Base-by-base conservation (phyloP, 2,888 invertebrate genomes). In the Meganola albula region DNA sequence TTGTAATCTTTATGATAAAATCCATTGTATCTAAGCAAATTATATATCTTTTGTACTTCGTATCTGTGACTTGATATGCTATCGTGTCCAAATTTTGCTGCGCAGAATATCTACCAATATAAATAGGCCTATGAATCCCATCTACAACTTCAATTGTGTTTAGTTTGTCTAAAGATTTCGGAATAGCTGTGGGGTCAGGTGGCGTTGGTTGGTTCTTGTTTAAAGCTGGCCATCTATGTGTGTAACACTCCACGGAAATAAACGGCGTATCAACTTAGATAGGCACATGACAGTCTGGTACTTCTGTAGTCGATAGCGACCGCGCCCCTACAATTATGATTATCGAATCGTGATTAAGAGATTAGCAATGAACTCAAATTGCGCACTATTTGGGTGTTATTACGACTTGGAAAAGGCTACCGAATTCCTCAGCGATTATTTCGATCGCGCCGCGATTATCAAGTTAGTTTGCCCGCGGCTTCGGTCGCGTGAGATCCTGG, bases 241-340 rank as follows among this genome's bases (percentile, higher is more conserved):
- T 63, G 63, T 61, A 52, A 59, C 37, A 58, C 48, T 53, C 52
- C 44, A 62, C 58, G 31, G 57, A 66, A 67, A 67, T 62, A 65
- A 53, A 50, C 39, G 34, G 45, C 52, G 59, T 66, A 67, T 67
- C 68, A 44, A 35, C 34, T 26, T 58, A 60, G 37, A 36, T 26
- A 48, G 55, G 53, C 53, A 47, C 35, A 37, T 42, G 62, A 60
- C 63, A 63, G 40, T 21, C 37, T 40, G 40, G 32, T 41, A 50
- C 8, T 20, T 56, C 51, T 52, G 38, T 38, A 29, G 26, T 37
- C 36, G 64, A 66, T 63, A 63, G 46, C 40, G 54, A 63, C 73
- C 79, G 69, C 77, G 68, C 83, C 80, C 69, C 69, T 73, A 47
- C 66, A 63, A 74, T 79, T 76, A 73, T 56, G 71, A 76, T 79